These are phyloP conservation scores for Sparidentex hasta DNA, from an alignment of 2,797 vertebrate species.

Conservation along the genomic window DNA sequence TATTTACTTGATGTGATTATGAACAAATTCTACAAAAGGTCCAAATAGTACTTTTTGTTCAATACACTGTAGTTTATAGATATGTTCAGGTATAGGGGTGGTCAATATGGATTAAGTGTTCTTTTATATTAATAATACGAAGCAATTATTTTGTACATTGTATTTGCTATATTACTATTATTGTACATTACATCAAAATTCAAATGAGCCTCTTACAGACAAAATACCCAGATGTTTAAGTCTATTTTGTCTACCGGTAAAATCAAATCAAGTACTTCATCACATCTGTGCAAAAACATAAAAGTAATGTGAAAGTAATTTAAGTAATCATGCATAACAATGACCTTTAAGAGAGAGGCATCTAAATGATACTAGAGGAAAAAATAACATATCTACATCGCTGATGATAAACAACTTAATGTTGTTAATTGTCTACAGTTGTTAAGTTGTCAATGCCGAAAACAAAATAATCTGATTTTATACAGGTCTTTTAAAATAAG, in stretches of 20 bases:
- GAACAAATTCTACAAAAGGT: conserved; percentile 1
- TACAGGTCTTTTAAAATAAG: background rate
- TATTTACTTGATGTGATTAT: background rate
- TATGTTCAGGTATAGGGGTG: background rate
- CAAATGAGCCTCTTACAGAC: background rate
- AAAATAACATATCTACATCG: background rate
- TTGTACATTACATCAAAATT: background rate
- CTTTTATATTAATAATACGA: too few species aligned
- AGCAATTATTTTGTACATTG: too few species aligned
- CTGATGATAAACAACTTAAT: background rate
- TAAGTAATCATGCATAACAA: background rate
- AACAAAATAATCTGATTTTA: background rate
- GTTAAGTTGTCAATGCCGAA: too few species aligned
- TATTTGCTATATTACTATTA: background rate
- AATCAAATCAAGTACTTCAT: background rate
- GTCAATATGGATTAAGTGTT: background rate
- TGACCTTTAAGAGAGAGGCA: background rate
- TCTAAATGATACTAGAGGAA: too few species aligned
- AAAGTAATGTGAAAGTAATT: background rate
- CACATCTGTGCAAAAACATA: background rate
- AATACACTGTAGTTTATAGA: background rate
- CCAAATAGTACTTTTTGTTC: background rate
- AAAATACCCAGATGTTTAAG: background rate
- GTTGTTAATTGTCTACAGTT: background rate
- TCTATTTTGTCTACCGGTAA: background rate